Percentiles rank a stretch among this genome's conserved stretches.
Evolutionary conservation across 2,888 invertebrate species (phyloP).

Genomic region (Xestia xanthographa): DNA sequence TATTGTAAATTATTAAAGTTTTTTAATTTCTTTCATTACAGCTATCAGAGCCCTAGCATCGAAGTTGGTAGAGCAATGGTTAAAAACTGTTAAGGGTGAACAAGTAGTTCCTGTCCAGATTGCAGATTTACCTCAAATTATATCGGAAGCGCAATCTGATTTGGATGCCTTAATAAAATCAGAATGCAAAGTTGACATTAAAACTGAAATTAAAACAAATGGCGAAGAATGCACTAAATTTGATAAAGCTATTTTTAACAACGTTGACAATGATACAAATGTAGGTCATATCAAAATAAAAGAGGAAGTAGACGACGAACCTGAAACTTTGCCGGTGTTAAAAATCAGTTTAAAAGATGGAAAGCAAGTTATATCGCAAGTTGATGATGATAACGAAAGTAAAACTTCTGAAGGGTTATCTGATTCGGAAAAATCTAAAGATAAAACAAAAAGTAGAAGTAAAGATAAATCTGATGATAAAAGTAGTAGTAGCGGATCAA

Average conservation of each 20-base stretch:
- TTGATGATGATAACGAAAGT: slow-evolving; percentile 84
- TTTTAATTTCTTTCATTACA: slow-evolving; percentile 83
- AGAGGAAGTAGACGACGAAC: slow-evolving; percentile 75
- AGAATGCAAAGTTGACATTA: slow-evolving; percentile 48
- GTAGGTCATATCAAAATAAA: slow-evolving; percentile 56
- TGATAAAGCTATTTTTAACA: slow-evolving; percentile 37
- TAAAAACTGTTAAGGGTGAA: slow-evolving; percentile 96
- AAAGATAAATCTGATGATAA: slow-evolving; percentile 89
- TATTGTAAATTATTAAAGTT: slow-evolving; percentile 20
- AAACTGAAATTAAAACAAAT: slow-evolving; percentile 40
- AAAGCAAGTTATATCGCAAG: slow-evolving; percentile 92
- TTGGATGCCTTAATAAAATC: slow-evolving; percentile 62
- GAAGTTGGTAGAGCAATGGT: slow-evolving; percentile 96
- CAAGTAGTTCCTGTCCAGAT: slow-evolving; percentile 86
- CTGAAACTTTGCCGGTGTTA: slow-evolving; percentile 82
- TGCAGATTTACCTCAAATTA: slow-evolving; percentile 83
- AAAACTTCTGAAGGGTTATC: slow-evolving; percentile 77
- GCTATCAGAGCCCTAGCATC: slow-evolving; percentile 94
- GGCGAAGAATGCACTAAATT: slow-evolving; percentile 49
- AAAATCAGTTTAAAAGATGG: slow-evolving; percentile 94
- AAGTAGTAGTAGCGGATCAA: slow-evolving; percentile 77
- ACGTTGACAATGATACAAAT: slow-evolving; percentile 36
- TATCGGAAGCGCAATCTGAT: slow-evolving; percentile 77
- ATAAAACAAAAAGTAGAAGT: slow-evolving; percentile 80
- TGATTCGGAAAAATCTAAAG: slow-evolving; percentile 80